Evolutionary conservation across 2,113 vertebrate species (phyloP), one percentile per base, ranked within the genome.

Genomic region (Platichthys stellatus): DNA sequence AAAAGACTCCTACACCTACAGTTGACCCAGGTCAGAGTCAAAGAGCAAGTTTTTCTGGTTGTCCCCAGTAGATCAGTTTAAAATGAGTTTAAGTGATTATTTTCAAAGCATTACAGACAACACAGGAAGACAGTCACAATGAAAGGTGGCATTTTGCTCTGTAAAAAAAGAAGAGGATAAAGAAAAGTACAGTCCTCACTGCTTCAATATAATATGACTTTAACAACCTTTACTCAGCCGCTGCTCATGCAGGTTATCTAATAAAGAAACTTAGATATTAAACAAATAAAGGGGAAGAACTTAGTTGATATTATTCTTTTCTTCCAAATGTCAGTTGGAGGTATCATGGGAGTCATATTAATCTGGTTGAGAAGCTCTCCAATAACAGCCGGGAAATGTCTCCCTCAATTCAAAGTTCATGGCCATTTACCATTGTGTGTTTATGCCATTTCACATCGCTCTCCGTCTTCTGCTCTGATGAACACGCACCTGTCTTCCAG

Each of bases 291-390:
- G 66, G 58, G 23, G 84, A 82, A 74, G 92, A 93, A 84, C 82
- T 93, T 79, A 89, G 82, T 87, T 88, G 88, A 92, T 89, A 86
- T 94, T 92, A 92, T 93, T 94, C 68, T 92, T 68, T 90, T 83
- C 84, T 92, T 93, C 86, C 86, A 95, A 95, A 92, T 93, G 94
- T 93, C 94, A 92, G 69, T 78, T 73, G 91, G 69, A 81, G 86
- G 90, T 90, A 87, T 87, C 82, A 74, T 79, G 77, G 92, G 78
- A 92, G 83, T 88, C 81, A 74, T 93, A 78, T 88, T 93, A 94
- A 88, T 80, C 80, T 83, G 86, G 59, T 40, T 56, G 85, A 76
- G 86, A 85, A 87, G 69, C 54, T 82, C 67, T 91, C 84, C 82
- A 92, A 93, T 94, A 94, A 93, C 86, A 94, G 82, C 72, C 66